These are phyloP conservation scores for Aplidium turbinatum DNA, from an alignment of 23 tunicate species.

Conservation along the genomic window DNA sequence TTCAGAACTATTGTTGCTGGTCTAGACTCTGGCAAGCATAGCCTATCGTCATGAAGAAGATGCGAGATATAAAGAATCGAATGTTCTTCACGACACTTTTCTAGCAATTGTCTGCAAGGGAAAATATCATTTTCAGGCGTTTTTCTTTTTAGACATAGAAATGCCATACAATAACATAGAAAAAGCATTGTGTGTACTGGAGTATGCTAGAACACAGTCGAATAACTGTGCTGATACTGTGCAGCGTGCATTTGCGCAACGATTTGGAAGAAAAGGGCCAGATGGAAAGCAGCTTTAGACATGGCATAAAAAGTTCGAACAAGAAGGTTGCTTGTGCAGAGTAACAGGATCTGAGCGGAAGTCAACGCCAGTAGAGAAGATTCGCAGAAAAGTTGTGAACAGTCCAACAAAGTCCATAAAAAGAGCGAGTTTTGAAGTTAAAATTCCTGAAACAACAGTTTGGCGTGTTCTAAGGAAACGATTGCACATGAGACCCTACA, in stretches of 20 bases:
- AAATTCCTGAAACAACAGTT: constrained; percentile 13
- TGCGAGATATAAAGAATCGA: no score
- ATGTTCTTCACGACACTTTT: no score
- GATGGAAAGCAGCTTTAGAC: constrained; percentile 9
- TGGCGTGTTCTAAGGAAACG: constrained; percentile 27
- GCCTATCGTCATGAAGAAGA: no score
- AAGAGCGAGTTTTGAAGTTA: constrained; percentile 24
- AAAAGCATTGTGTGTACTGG: constrained; percentile 20
- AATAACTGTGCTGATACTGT: constrained; percentile 7
- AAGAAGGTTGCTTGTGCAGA: constrained; percentile 31
- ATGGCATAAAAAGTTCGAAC: constrained; percentile 20
- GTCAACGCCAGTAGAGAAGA: constrained; percentile 12
- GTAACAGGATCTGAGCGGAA: constrained; percentile 28
- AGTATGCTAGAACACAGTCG: constrained; percentile 23
- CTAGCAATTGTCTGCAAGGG: no score
- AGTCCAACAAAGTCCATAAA: constrained; percentile 30
- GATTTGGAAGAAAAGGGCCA: constrained; percentile 13
- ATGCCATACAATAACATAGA: constrained; percentile 22
- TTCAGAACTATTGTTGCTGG: no score
- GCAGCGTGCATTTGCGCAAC: constrained; percentile 20
- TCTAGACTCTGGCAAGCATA: no score
- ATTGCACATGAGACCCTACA: constrained; percentile 28
- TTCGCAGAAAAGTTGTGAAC: constrained; percentile 15
- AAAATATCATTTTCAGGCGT: constrained; percentile 6
- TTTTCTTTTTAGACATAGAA: constrained; percentile 15